phyloP scores from a whole-genome alignment of 2,888 invertebrate genomes.

The Cheiracanthium punctorium region DNA sequence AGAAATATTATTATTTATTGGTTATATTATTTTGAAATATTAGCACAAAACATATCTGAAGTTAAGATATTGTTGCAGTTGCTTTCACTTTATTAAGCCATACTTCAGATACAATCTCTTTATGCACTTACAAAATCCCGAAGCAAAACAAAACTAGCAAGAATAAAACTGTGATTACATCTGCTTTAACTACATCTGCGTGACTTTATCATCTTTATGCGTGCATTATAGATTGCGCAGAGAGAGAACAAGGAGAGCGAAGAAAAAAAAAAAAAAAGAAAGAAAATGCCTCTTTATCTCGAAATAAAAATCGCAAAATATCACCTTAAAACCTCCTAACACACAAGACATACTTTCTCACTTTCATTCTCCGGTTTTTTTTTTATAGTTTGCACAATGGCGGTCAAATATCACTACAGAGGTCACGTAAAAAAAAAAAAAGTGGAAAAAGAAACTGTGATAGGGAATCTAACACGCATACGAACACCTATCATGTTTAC shows the following conservation, averaged over 20 bases:
- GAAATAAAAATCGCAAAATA: not conserved
- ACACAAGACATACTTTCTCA: not conserved
- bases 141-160: too few relatives aligned
- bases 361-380: not conserved
- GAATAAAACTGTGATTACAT: too few relatives aligned
- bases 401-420: slow-evolving; percentile 1
- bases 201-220: not conserved
- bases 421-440: slow-evolving; percentile 48
- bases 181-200: not conserved
- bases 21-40: too few relatives aligned
- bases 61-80: too few relatives aligned
- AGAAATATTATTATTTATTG: too few relatives aligned
- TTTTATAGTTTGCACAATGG: not conserved
- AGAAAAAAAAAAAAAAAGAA: not conserved
- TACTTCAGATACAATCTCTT: too few relatives aligned
- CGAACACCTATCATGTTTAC: slow-evolving; percentile 25
- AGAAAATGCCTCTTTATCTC: not conserved
- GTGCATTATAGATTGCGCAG: not conserved
- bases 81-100: too few relatives aligned
- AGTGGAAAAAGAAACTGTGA: slow-evolving; percentile 18
- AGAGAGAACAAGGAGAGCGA: too few relatives aligned
- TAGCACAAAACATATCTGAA: too few relatives aligned
- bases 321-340: not conserved
- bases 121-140: too few relatives aligned
- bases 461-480: slow-evolving; percentile 12